Percentiles rank a stretch among this genome's conserved stretches.
Evolutionary conservation across 1,140 invertebrate species (phyloP).

Genomic region (Chironomus tepperi): DNA sequence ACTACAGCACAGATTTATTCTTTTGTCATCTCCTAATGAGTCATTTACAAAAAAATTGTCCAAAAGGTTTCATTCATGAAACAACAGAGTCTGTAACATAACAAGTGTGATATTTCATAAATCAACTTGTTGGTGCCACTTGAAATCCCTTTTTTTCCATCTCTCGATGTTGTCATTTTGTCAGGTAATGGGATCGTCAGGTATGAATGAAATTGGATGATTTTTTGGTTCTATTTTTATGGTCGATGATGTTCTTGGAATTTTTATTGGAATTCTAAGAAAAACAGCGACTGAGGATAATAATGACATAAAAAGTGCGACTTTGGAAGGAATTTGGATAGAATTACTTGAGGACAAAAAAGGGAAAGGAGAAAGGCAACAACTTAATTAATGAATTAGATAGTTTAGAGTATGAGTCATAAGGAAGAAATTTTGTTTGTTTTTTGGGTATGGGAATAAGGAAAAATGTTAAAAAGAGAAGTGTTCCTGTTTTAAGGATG

Average conservation of each 20-base stretch:
- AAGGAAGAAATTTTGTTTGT: background rate
- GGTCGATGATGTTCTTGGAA: background rate
- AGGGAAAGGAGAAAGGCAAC: background rate
- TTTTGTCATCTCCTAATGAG: background rate
- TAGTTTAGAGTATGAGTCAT: background rate
- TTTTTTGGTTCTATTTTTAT: too few species aligned
- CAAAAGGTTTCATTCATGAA: background rate
- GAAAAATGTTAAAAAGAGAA: too few species aligned
- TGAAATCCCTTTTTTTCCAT: background rate
- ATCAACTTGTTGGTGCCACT: conserved; percentile 20
- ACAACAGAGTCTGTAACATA: background rate
- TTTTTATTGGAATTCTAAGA: background rate
- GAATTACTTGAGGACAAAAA: background rate
- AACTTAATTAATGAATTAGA: conserved; percentile 1
- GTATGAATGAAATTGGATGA: too few species aligned
- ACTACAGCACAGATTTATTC: background rate
- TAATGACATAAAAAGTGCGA: background rate
- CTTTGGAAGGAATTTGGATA: background rate
- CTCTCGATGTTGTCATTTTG: background rate
- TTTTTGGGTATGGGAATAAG: too few species aligned
- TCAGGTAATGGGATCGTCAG: background rate
- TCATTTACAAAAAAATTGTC: background rate
- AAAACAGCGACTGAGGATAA: background rate
- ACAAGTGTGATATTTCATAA: conserved; percentile 22
- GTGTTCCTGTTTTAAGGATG: too few species aligned